Evolutionary conservation across 2,888 invertebrate genomes (phyloP).

Genomic region (Limenitis camilla): DNA sequence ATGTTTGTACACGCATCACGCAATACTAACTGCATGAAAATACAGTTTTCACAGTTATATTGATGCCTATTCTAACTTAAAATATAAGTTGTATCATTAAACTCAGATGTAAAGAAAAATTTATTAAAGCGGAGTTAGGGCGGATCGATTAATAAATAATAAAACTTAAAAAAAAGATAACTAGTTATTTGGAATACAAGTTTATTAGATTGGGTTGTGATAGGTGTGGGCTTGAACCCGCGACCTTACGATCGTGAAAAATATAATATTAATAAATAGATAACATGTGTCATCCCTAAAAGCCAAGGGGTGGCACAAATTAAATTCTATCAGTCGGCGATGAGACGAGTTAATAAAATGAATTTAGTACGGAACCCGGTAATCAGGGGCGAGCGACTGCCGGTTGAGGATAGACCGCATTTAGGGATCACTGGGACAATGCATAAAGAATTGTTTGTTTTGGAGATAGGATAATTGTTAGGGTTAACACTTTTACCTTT

Average conservation of each 20-base stretch:
- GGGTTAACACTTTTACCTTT: conserved; percentile 31
- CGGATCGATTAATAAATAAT: no score
- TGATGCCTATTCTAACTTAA: no score
- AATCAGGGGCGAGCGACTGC: conserved; percentile 43
- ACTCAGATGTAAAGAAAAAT: no score
- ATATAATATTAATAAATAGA: neutral
- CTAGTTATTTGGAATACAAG: no score
- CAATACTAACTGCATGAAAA: no score
- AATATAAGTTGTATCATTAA: no score
- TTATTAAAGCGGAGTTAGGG: no score
- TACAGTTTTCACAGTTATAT: no score
- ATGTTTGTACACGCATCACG: no score
- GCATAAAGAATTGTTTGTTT: conserved; percentile 59
- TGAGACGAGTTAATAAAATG: conserved; percentile 73
- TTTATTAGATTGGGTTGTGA: no score
- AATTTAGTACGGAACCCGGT: conserved; percentile 58
- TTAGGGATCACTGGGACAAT: conserved; percentile 55
- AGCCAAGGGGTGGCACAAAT: conserved; percentile 24
- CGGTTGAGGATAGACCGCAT: conserved; percentile 30
- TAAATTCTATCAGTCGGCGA: conserved; percentile 66
- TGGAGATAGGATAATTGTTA: conserved; percentile 63
- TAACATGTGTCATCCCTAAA: conserved; percentile 20
- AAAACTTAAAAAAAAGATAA: no score
- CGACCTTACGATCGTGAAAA: neutral
- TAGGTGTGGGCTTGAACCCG: no score